These are phyloP conservation scores for Lasius platythorax DNA, from an alignment of 2,888 invertebrate species.

Conservation along the genomic window DNA sequence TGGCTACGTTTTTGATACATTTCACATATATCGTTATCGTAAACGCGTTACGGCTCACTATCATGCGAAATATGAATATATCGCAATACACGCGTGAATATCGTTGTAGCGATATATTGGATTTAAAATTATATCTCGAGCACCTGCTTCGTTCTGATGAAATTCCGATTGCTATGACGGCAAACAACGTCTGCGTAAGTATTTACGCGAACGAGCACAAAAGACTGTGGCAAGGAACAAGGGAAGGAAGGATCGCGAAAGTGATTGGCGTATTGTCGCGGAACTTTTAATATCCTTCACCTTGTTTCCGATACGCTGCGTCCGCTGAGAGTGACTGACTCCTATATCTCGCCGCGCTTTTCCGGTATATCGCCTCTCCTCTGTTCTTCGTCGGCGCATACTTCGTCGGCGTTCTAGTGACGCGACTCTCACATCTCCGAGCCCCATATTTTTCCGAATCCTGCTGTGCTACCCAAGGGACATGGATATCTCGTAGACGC, in stretches of 20 bases:
- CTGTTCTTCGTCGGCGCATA: slow-evolving; percentile 21
- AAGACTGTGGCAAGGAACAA: slow-evolving; percentile 38
- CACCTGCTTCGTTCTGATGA: neutral
- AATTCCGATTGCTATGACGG: neutral
- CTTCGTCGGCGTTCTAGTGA: slow-evolving; percentile 43
- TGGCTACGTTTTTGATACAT: slow-evolving; percentile 17
- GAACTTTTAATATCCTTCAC: slow-evolving; percentile 80
- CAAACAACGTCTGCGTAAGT: slow-evolving; percentile 1
- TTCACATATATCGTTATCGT: slow-evolving; percentile 12
- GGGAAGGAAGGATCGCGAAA: slow-evolving; percentile 38
- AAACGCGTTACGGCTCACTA: slow-evolving; percentile 2
- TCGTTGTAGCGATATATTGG: too few species aligned
- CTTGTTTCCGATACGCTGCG: slow-evolving; percentile 73
- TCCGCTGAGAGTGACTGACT: slow-evolving; percentile 75
- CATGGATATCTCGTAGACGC: slow-evolving; percentile 34
- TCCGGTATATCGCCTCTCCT: neutral
- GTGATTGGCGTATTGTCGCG: slow-evolving; percentile 78
- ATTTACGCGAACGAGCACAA: slow-evolving; percentile 26
- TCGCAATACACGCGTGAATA: neutral
- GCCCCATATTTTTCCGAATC: slow-evolving; percentile 49
- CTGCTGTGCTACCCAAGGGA: slow-evolving; percentile 37
- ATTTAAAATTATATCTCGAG: slow-evolving; percentile 21
- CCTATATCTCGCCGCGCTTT: slow-evolving; percentile 52
- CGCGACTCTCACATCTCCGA: slow-evolving; percentile 31
- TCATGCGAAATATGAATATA: slow-evolving; percentile 28